Percentiles rank a stretch among this genome's conserved stretches.
Conservation (phyloP, 2,888 invertebrate genomes). For the Aleiodes alternator region DNA sequence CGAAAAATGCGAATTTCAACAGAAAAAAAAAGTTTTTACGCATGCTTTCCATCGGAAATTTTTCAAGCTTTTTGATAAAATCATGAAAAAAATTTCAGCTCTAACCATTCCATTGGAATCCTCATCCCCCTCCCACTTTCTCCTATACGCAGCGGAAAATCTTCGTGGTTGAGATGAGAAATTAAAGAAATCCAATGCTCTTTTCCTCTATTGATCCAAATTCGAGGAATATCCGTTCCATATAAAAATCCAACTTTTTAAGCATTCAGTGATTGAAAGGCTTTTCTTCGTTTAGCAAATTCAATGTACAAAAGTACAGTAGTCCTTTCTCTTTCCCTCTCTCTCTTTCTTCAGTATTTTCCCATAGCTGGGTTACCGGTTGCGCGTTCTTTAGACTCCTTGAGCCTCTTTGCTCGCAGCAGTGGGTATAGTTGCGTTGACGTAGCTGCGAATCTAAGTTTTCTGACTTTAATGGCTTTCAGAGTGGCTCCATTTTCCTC, state of each 20-base stretch:
- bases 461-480: slow-evolving; percentile 55
- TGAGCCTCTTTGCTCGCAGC: slow-evolving; percentile 8
- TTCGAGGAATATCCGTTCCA: background rate
- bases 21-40: too few species aligned
- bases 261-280: slow-evolving; percentile 9
- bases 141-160: too few species aligned
- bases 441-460: slow-evolving; percentile 50
- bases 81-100: too few species aligned
- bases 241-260: background rate
- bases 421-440: slow-evolving; percentile 42
- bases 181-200: background rate
- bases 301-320: slow-evolving; percentile 6
- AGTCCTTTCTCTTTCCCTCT: slow-evolving; percentile 6
- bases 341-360: background rate
- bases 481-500: slow-evolving; percentile 49
- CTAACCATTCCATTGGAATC: too few species aligned
- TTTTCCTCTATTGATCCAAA: too few species aligned
- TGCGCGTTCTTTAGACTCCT: slow-evolving; percentile 21
- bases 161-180: too few species aligned
- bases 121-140: too few species aligned
- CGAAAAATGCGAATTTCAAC: too few species aligned
- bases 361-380: background rate
- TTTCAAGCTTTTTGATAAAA: too few species aligned
- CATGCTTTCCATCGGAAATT: too few species aligned
- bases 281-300: slow-evolving; percentile 5